These are phyloP conservation scores for Andrena hattorfiana DNA, from an alignment of 2,888 invertebrate species.

Conservation along the genomic window DNA sequence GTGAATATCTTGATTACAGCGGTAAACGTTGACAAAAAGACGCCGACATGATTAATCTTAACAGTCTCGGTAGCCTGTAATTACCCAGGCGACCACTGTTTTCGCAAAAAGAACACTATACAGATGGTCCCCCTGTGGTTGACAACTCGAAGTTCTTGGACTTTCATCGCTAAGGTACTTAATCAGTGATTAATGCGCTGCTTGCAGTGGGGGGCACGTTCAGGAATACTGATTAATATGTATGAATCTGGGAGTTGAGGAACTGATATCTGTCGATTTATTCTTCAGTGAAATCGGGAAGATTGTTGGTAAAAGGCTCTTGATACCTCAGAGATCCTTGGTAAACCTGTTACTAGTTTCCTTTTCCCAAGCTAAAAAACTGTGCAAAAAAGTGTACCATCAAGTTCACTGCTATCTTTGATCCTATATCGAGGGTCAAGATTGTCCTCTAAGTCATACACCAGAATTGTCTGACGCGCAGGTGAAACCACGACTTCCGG, in stretches of 20 bases:
- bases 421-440: too few species aligned
- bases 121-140: neutral
- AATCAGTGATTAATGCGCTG: slow-evolving; percentile 46
- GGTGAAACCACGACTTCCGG: slow-evolving; percentile 50
- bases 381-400: neutral
- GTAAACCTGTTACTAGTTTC: slow-evolving; percentile 11
- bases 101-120: neutral
- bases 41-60: slow-evolving; percentile 49
- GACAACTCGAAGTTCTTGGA: neutral
- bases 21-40: slow-evolving; percentile 40
- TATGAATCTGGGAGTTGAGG: slow-evolving; percentile 37
- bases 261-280: slow-evolving; percentile 29
- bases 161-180: slow-evolving; percentile 26
- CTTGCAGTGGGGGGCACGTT: slow-evolving; percentile 7
- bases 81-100: slow-evolving; percentile 24
- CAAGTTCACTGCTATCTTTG: neutral
- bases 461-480: neutral
- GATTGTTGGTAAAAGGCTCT: neutral
- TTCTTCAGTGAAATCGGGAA: neutral
- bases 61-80: slow-evolving; percentile 38
- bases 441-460: neutral
- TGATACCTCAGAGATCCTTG: neutral
- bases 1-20: slow-evolving; percentile 52
- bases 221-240: slow-evolving; percentile 36
- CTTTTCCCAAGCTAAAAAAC: neutral